phyloP scores from a whole-genome alignment of 2,888 invertebrate species.

The Epinotia demarniana region DNA sequence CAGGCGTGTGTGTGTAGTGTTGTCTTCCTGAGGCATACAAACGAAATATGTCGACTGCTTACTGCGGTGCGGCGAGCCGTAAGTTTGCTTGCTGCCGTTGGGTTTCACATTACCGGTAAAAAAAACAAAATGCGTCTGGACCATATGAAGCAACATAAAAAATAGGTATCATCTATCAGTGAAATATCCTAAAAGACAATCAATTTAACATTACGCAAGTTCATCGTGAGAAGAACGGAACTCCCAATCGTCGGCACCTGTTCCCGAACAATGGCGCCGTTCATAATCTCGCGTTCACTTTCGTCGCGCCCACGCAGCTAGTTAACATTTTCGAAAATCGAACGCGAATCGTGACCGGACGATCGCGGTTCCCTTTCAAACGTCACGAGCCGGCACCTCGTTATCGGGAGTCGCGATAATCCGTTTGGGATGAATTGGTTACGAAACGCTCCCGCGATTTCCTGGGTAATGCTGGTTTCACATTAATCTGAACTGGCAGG shows the following conservation, averaged over 20 bases:
- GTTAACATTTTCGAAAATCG: slow-evolving; percentile 77
- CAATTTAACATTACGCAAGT: slow-evolving; percentile 42
- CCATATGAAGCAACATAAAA: not conserved
- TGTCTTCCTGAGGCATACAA: too few species aligned
- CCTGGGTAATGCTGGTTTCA: slow-evolving; percentile 13
- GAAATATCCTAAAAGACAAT: slow-evolving; percentile 19
- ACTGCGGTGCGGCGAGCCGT: too few species aligned
- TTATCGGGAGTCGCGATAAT: slow-evolving; percentile 42
- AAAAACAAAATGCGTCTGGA: not conserved
- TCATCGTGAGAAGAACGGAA: slow-evolving; percentile 58
- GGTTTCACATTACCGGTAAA: too few species aligned
- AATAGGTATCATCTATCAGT: not conserved
- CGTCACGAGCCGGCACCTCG: slow-evolving; percentile 64
- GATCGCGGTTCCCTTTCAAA: slow-evolving; percentile 71
- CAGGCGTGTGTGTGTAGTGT: too few species aligned
- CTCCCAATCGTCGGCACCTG: slow-evolving; percentile 69
- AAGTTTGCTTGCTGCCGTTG: too few species aligned
- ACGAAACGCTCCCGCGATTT: slow-evolving; percentile 26
- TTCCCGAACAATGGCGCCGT: slow-evolving; percentile 68
- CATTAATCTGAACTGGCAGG: slow-evolving; percentile 7
- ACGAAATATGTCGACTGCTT: too few species aligned
- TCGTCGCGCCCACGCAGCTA: slow-evolving; percentile 66
- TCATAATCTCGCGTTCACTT: slow-evolving; percentile 64
- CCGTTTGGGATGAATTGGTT: slow-evolving; percentile 30
- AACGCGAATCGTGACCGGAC: slow-evolving; percentile 74